Percentiles rank a stretch among this genome's conserved stretches.
phyloP scores from a whole-genome alignment of 2,888 invertebrate species.

The Rapana venosa region DNA sequence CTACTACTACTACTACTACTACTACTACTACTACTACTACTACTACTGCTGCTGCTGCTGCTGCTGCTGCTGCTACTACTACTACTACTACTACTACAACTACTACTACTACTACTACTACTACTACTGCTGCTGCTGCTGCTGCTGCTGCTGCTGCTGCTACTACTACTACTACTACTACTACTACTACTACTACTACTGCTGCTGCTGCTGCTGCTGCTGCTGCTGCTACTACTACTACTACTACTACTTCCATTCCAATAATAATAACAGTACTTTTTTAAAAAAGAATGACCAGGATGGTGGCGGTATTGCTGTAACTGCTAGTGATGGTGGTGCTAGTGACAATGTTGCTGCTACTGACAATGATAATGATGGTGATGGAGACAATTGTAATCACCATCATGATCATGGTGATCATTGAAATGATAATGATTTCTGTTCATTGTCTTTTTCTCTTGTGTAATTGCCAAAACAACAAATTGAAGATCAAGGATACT shows the following conservation, averaged over 20 bases:
- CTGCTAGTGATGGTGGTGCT: neutral
- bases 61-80: neutral
- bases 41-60: neutral
- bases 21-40: slow-evolving; percentile 1
- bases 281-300: too few relatives aligned
- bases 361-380: neutral
- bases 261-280: neutral
- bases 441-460: too few relatives aligned
- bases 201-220: neutral
- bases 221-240: neutral
- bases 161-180: neutral
- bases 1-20: neutral
- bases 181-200: neutral
- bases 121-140: neutral
- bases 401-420: too few relatives aligned
- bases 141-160: neutral
- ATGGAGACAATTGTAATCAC: too few relatives aligned
- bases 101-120: slow-evolving; percentile 1
- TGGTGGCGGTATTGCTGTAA: neutral
- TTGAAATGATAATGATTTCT: too few relatives aligned
- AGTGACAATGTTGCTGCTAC: neutral
- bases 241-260: neutral
- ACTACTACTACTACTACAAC: neutral
- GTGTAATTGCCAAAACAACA: too few relatives aligned
- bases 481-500: too few relatives aligned